phyloP scores from a whole-genome alignment of 1,140 invertebrate genomes.

The Meloidogyne chitwoodi region DNA sequence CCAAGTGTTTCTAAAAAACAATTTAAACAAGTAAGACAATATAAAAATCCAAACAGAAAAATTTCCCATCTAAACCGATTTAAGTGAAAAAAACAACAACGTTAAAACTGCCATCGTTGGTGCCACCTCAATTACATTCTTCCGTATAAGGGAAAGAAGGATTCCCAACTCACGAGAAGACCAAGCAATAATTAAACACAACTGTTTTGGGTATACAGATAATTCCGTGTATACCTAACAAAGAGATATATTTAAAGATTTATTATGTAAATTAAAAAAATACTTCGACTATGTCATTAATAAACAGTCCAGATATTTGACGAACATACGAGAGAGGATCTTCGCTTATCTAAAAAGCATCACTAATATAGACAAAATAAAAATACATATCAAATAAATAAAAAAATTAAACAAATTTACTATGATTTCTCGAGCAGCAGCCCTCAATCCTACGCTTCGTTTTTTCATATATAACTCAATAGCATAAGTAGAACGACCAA shows the following conservation, averaged over 20 bases:
- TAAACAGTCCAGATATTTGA: constrained; percentile 78
- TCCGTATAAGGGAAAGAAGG: constrained; percentile 75
- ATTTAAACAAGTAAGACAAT: neutral
- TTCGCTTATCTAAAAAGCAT: constrained; percentile 71
- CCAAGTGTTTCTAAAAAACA: constrained; percentile 29
- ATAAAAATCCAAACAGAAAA: neutral
- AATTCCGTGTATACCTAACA: constrained; percentile 76
- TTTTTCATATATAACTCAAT: constrained; percentile 81
- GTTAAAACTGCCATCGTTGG: constrained; percentile 37
- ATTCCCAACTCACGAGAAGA: constrained; percentile 70
- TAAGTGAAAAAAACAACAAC: neutral
- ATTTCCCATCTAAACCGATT: too few relatives aligned
- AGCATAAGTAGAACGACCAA: constrained; percentile 63
- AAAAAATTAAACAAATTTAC: neutral
- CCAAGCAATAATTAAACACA: constrained; percentile 50
- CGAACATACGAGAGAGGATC: constrained; percentile 78
- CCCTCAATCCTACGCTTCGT: constrained; percentile 76
- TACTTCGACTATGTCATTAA: constrained; percentile 75
- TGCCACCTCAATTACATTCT: constrained; percentile 85
- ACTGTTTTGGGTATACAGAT: constrained; percentile 66
- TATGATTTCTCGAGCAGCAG: constrained; percentile 78
- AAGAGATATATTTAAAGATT: neutral
- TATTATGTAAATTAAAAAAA: neutral
- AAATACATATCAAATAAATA: too few relatives aligned
- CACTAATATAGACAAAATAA: too few relatives aligned